Percentiles rank a stretch among this genome's conserved stretches.
Conservation (phyloP, 2,888 invertebrate genomes). For the Nomada goodeniana region DNA sequence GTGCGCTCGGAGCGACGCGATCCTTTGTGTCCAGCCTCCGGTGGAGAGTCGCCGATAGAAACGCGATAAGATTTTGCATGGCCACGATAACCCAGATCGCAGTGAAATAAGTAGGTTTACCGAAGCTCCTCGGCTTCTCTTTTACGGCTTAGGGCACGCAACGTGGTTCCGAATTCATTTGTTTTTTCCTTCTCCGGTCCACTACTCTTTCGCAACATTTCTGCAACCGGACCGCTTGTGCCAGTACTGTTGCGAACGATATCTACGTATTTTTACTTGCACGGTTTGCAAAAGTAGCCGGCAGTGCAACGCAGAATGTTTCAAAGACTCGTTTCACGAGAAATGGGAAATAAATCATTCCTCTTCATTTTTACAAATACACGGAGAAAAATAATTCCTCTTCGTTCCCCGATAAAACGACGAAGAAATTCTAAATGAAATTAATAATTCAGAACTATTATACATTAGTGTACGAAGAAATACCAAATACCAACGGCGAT, state of each 20-base stretch:
- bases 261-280: neutral
- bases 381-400: too few relatives aligned
- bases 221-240: neutral
- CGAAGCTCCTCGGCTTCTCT: conserved; percentile 31
- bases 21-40: conserved; percentile 29
- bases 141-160: conserved; percentile 25
- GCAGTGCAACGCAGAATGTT: neutral
- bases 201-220: neutral
- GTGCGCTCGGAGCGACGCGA: neutral
- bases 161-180: neutral
- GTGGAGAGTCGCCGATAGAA: conserved; percentile 8
- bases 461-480: too few relatives aligned
- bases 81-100: conserved; percentile 48
- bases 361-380: too few relatives aligned
- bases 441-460: too few relatives aligned
- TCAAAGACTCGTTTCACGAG: too few relatives aligned
- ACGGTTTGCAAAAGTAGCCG: neutral
- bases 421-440: too few relatives aligned
- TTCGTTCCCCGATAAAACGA: too few relatives aligned
- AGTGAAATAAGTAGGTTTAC: conserved; percentile 45
- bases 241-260: neutral
- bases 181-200: conserved; percentile 15
- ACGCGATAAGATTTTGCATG: conserved; percentile 43
- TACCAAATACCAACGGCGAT: neutral
- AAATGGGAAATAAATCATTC: too few relatives aligned